A percentile compares a stretch with the other conserved stretches of the same genome.
phyloP scores from a whole-genome alignment of 2,888 invertebrate species.

The Papilio demoleus region DNA sequence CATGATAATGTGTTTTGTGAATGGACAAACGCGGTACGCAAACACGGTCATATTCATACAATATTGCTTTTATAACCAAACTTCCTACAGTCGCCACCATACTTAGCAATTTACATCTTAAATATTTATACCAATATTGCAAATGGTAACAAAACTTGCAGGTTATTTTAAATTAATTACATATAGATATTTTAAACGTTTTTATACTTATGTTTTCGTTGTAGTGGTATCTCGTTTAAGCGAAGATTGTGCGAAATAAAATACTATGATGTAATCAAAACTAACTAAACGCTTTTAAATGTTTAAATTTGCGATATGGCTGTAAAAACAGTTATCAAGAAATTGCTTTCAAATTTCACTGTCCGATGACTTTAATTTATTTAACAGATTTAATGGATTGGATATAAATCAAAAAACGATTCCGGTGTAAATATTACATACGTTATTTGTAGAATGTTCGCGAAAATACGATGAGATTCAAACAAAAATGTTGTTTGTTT shows the following conservation, averaged over 20 bases:
- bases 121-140: background rate
- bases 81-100: conserved; percentile 48
- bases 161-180: background rate
- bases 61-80: conserved; percentile 15
- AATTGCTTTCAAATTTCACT: conserved; percentile 14
- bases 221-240: background rate
- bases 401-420: conserved; percentile 34
- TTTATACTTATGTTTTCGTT: background rate
- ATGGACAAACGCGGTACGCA: conserved; percentile 63
- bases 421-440: conserved; percentile 47
- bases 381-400: conserved; percentile 23
- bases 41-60: conserved; percentile 57
- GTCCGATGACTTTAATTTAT: conserved; percentile 14
- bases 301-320: background rate
- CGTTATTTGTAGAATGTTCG: conserved; percentile 21
- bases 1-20: conserved; percentile 71
- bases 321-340: conserved; percentile 1
- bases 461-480: conserved; percentile 1
- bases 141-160: background rate
- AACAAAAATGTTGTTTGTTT: background rate
- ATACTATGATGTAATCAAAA: background rate
- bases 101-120: background rate
- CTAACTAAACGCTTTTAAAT: background rate
- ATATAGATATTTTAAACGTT: background rate
- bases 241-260: background rate